Conservation (phyloP, 1,140 invertebrate genomes). For the Drosophila parvula region DNA sequence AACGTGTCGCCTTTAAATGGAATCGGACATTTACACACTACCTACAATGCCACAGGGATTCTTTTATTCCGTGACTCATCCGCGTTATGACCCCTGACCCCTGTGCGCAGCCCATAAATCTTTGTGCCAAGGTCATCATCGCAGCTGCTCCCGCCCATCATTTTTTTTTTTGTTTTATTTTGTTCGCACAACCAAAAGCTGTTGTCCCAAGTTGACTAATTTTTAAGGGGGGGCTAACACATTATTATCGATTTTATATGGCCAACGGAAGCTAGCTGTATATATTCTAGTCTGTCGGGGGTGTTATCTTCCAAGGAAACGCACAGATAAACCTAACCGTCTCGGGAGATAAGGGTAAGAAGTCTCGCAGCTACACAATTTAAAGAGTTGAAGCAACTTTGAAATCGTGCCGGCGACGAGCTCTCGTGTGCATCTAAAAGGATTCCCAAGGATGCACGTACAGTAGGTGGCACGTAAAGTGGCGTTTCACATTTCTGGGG, state of each 20-base stretch:
- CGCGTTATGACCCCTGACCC: conserved; percentile 18
- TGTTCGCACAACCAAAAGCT: conserved; percentile 18
- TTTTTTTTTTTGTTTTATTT: conserved; percentile 11
- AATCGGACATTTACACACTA: conserved; percentile 18
- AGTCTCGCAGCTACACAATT: conserved; percentile 1
- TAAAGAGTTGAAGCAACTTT: conserved; percentile 1
- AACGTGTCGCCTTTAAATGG: conserved; percentile 35
- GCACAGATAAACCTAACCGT: conserved; percentile 38
- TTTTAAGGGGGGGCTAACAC: conserved; percentile 20
- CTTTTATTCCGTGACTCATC: conserved; percentile 31
- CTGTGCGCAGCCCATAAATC: conserved; percentile 39
- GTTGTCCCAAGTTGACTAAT: conserved; percentile 21
- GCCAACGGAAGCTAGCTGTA: not conserved
- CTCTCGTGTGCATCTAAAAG: not conserved
- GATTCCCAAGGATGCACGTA: conserved; percentile 49
- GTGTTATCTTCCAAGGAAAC: conserved; percentile 10
- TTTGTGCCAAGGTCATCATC: conserved; percentile 41
- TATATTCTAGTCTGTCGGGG: not conserved
- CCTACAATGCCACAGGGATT: not conserved
- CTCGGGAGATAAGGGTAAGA: conserved; percentile 44
- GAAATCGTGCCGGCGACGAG: not conserved
- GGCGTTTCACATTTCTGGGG: conserved; percentile 27
- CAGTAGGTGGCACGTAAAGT: conserved; percentile 19
- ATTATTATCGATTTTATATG: conserved; percentile 21
- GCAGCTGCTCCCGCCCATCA: conserved; percentile 23